Evolutionary conservation across 2,888 invertebrate genomes (phyloP).

Genomic region (Trissolcus brochymenae): DNA sequence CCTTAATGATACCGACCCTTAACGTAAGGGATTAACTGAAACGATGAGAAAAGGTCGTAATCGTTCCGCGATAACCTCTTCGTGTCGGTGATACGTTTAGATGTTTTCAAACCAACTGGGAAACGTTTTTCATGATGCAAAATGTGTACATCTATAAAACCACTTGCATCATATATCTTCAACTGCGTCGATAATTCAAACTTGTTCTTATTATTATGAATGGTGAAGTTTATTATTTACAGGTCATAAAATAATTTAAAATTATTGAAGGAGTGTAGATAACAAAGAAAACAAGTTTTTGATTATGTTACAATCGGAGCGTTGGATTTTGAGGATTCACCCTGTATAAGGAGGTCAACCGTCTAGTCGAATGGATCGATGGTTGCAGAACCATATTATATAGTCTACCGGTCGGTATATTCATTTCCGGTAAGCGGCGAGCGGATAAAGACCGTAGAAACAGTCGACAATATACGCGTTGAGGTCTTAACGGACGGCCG

Average conservation of each 20-base stretch:
- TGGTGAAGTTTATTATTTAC: too few species aligned
- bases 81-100: too few species aligned
- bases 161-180: too few species aligned
- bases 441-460: slow-evolving; percentile 58
- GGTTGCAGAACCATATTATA: slow-evolving; percentile 57
- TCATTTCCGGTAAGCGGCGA: slow-evolving; percentile 58
- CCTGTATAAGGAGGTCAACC: slow-evolving; percentile 57
- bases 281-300: not conserved
- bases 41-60: too few species aligned
- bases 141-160: too few species aligned
- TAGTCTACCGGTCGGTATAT: slow-evolving; percentile 56
- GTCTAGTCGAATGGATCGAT: slow-evolving; percentile 59
- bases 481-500: slow-evolving; percentile 53
- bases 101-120: too few species aligned
- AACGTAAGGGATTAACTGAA: too few species aligned
- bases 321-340: slow-evolving; percentile 49
- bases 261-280: not conserved
- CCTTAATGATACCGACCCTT: not conserved
- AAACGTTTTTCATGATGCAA: too few species aligned
- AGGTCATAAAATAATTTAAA: too few species aligned
- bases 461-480: slow-evolving; percentile 52
- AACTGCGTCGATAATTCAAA: too few species aligned
- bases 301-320: slow-evolving; percentile 10
- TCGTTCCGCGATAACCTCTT: too few species aligned
- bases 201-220: too few species aligned